Conservation (phyloP, 2,113 vertebrate species). For the Etia nguti region DNA sequence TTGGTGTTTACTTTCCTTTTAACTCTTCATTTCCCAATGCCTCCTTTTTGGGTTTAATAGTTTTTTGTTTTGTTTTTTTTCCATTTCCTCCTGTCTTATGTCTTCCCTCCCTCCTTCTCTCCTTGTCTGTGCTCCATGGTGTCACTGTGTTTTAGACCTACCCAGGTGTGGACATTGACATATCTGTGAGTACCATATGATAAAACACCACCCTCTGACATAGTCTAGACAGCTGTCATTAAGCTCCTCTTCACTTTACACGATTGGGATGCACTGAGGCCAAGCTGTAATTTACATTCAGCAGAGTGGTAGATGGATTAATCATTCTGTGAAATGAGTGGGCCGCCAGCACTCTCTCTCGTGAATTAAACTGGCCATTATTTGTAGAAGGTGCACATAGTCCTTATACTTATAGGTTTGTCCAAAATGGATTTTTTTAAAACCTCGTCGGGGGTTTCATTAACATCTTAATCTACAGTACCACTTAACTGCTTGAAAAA, state of each 20-base stretch:
- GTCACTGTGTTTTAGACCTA: slow-evolving; percentile 76
- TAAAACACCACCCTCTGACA: slow-evolving; percentile 42
- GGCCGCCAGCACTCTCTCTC: neutral
- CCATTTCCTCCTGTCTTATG: slow-evolving; percentile 64
- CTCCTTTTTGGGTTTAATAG: slow-evolving; percentile 52
- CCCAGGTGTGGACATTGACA: slow-evolving; percentile 79
- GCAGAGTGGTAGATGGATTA: neutral
- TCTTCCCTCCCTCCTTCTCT: slow-evolving; percentile 10
- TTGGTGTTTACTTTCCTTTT: slow-evolving; percentile 49
- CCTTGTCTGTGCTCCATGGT: slow-evolving; percentile 60
- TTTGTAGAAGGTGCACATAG: neutral
- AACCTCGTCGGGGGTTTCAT: neutral
- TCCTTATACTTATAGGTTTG: neutral
- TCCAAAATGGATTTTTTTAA: neutral
- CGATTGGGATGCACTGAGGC: neutral
- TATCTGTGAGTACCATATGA: slow-evolving; percentile 78
- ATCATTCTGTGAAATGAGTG: neutral
- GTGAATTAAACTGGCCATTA: neutral
- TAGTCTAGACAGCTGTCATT: slow-evolving; percentile 42
- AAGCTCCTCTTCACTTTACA: neutral
- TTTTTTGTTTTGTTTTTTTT: slow-evolving; percentile 38
- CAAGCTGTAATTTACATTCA: slow-evolving; percentile 3
- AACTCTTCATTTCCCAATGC: slow-evolving; percentile 48
- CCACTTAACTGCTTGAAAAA: neutral
- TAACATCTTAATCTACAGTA: neutral